phyloP scores from a whole-genome alignment of 2,113 vertebrate species.

The Boleophthalmus pectinirostris region DNA sequence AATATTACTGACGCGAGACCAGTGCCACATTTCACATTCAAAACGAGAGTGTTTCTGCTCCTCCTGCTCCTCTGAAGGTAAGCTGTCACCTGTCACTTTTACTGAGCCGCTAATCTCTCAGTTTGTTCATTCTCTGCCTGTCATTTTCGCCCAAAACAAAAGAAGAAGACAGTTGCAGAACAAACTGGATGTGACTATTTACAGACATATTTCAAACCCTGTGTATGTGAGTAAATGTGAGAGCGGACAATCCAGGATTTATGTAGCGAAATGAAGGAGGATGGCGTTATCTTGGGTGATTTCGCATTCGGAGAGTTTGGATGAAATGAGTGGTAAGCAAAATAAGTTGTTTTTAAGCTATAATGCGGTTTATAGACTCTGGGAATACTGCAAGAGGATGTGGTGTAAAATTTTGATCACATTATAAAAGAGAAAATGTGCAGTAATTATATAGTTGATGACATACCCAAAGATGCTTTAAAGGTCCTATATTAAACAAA shows the following conservation, averaged over 20 bases:
- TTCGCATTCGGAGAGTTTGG: neutral
- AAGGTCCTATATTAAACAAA: no score
- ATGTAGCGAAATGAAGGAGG: neutral
- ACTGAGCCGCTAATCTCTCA: constrained; percentile 27
- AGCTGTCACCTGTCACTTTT: constrained; percentile 41
- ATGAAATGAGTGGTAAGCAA: neutral
- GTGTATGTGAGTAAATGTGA: neutral
- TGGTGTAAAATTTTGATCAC: no score
- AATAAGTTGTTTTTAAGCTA: neutral
- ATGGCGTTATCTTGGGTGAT: neutral
- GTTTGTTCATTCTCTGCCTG: constrained; percentile 31
- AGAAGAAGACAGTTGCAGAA: neutral
- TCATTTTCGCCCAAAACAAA: constrained; percentile 1
- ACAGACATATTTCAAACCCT: neutral
- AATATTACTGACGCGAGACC: constrained; percentile 6
- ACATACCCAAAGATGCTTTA: no score
- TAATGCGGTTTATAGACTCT: neutral
- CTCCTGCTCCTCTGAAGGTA: constrained; percentile 30
- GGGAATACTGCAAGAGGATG: neutral
- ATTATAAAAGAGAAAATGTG: no score
- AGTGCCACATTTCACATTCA: constrained; percentile 30
- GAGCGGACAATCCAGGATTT: neutral
- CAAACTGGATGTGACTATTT: constrained; percentile 14
- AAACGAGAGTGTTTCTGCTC: constrained; percentile 38
- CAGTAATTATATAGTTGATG: no score